Conservation (phyloP, 2,888 invertebrate species). For the Meta bourneti region DNA sequence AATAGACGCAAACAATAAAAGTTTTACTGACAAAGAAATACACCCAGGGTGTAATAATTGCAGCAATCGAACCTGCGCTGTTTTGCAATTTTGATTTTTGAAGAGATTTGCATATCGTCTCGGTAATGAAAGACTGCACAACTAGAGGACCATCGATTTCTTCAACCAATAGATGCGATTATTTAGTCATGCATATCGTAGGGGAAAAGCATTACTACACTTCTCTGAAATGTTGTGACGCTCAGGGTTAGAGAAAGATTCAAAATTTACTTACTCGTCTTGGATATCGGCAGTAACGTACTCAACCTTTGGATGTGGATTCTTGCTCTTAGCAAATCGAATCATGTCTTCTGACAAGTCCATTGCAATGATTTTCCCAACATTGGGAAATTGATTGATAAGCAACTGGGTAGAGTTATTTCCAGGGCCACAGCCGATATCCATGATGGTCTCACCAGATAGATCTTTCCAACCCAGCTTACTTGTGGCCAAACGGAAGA, state of each 20-base stretch:
- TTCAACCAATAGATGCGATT: too few relatives aligned
- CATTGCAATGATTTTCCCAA: neutral
- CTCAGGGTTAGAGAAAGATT: neutral
- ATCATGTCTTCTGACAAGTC: neutral
- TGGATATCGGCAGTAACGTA: neutral
- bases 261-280: neutral
- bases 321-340: neutral
- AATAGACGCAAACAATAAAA: too few relatives aligned
- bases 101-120: too few relatives aligned
- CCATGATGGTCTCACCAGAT: neutral
- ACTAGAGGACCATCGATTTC: too few relatives aligned
- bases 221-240: too few relatives aligned
- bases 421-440: neutral
- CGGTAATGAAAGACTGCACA: too few relatives aligned
- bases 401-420: neutral
- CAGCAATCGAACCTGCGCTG: too few relatives aligned
- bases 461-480: neutral
- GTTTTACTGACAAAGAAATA: too few relatives aligned
- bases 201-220: too few relatives aligned
- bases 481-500: neutral
- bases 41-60: too few relatives aligned
- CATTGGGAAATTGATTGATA: neutral
- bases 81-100: too few relatives aligned
- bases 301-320: conserved; percentile 5
- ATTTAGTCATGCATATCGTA: too few relatives aligned